Evolutionary conservation across 2,888 invertebrate species (phyloP).

Genomic region (Philopedon plagiatum): DNA sequence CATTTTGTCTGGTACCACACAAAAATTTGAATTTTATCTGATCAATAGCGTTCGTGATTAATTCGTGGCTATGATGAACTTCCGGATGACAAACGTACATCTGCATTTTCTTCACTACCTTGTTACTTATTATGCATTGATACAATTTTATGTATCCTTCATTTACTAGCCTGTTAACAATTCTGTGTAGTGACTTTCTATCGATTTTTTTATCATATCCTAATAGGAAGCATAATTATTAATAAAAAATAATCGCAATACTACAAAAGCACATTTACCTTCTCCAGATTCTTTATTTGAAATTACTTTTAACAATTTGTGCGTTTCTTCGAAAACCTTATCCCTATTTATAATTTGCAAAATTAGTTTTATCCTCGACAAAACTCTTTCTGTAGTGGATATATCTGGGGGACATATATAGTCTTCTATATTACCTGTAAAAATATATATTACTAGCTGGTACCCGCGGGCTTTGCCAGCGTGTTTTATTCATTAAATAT

Average conservation of each 20-base stretch:
- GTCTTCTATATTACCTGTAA: conserved; percentile 28
- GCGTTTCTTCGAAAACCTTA: conserved; percentile 73
- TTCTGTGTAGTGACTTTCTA: conserved; percentile 75
- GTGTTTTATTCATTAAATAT: too few relatives aligned
- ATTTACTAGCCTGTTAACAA: conserved; percentile 73
- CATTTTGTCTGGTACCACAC: neutral
- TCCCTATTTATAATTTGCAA: conserved; percentile 74
- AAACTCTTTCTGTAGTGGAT: conserved; percentile 66
- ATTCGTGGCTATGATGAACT: conserved; percentile 68
- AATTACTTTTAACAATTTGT: conserved; percentile 71
- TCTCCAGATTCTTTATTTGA: conserved; percentile 65
- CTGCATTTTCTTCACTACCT: conserved; percentile 68
- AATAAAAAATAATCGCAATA: conserved; percentile 8
- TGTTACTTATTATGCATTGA: conserved; percentile 69
- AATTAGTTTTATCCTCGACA: conserved; percentile 75
- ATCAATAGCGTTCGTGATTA: conserved; percentile 74
- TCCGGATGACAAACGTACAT: conserved; percentile 73
- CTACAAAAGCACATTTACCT: conserved; percentile 45
- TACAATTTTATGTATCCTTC: conserved; percentile 74
- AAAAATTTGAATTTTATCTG: conserved; percentile 71
- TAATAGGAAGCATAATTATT: conserved; percentile 36
- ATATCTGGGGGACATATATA: neutral
- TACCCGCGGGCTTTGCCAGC: too few relatives aligned
- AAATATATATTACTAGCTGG: too few relatives aligned
- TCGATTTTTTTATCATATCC: conserved; percentile 74